Conservation (phyloP, 1,140 invertebrate genomes). For the Ruditapes philippinarum region DNA sequence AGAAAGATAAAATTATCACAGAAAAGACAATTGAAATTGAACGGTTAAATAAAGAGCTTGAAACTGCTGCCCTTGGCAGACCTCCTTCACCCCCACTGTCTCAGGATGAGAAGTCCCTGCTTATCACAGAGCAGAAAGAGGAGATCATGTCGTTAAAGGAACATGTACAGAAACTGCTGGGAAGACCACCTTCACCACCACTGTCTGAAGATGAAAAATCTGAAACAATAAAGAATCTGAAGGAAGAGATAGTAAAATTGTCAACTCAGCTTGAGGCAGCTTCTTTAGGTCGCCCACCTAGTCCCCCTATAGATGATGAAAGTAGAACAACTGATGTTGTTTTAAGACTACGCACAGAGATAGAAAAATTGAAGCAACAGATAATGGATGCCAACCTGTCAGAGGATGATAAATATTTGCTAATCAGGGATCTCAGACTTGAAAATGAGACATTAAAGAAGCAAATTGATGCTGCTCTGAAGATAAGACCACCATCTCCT, state of each 20-base stretch:
- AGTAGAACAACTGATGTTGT: slow-evolving; percentile 37
- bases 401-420: slow-evolving; percentile 57
- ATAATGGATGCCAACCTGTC: slow-evolving; percentile 56
- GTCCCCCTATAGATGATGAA: not conserved
- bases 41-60: slow-evolving; percentile 40
- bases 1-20: slow-evolving; percentile 24
- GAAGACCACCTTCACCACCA: slow-evolving; percentile 56
- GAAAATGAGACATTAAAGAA: slow-evolving; percentile 57
- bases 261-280: slow-evolving; percentile 29
- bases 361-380: slow-evolving; percentile 57
- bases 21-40: slow-evolving; percentile 60
- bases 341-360: slow-evolving; percentile 51
- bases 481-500: slow-evolving; percentile 59
- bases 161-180: slow-evolving; percentile 46
- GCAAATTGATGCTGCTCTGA: slow-evolving; percentile 61
- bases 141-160: slow-evolving; percentile 36
- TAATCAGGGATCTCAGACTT: slow-evolving; percentile 58
- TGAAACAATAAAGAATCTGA: not conserved
- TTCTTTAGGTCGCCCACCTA: not conserved
- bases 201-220: slow-evolving; percentile 37
- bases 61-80: not conserved
- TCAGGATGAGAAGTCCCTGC: slow-evolving; percentile 44
- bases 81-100: slow-evolving; percentile 45
- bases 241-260: slow-evolving; percentile 8
- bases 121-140: slow-evolving; percentile 44